phyloP scores from a whole-genome alignment of 2,797 vertebrate species.

The Esox masquinongy region DNA sequence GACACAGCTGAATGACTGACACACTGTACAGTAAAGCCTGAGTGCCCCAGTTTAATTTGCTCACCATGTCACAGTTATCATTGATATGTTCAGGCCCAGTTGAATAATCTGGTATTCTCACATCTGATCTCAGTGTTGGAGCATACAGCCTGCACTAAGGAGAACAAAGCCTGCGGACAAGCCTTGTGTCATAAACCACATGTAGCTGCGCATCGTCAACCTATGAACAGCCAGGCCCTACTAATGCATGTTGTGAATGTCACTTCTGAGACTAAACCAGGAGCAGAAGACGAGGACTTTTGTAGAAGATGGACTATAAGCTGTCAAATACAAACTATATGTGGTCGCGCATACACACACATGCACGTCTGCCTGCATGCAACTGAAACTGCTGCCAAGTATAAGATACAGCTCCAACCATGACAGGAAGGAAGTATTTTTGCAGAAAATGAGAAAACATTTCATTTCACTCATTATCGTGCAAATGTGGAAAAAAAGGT shows the following conservation, averaged over 20 bases:
- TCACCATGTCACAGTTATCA: not conserved
- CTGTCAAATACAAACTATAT: not conserved
- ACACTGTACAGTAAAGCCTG: not conserved
- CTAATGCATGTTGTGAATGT: not conserved
- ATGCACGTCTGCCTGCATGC: not conserved
- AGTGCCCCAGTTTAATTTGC: constrained; percentile 32
- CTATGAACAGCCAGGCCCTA: not conserved
- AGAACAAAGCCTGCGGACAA: no score
- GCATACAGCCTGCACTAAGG: no score
- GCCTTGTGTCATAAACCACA: no score
- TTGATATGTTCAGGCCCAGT: no score
- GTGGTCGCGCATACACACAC: constrained; percentile 8
- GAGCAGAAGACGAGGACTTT: not conserved
- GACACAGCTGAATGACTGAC: constrained; percentile 10
- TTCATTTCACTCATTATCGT: constrained; percentile 36
- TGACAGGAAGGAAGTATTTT: constrained; percentile 67
- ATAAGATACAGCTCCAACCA: constrained; percentile 32
- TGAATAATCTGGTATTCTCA: no score
- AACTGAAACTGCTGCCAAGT: constrained; percentile 30
- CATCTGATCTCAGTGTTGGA: no score
- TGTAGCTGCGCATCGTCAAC: no score
- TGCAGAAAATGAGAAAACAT: constrained; percentile 61
- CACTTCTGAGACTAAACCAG: not conserved
- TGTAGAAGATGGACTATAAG: no score
- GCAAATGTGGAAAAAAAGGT: constrained; percentile 35